Conservation (phyloP, 2,113 vertebrate genomes). For the Malurus melanocephalus region DNA sequence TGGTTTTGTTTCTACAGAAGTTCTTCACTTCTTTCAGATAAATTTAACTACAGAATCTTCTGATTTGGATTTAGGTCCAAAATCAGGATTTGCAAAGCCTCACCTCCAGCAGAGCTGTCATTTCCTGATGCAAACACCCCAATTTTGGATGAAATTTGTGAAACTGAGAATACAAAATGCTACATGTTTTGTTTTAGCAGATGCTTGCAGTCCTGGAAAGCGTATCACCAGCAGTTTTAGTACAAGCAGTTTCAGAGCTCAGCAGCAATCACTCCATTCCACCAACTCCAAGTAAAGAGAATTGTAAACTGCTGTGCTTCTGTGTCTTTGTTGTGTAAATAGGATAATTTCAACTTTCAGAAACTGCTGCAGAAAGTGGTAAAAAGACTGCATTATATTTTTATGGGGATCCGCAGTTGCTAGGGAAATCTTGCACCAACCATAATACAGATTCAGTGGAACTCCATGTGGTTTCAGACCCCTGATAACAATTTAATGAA, state of each 20-base stretch:
- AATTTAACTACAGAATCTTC: neutral
- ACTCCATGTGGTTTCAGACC: neutral
- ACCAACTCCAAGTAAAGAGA: neutral
- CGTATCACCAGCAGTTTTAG: accelerated
- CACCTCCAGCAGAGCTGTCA: neutral
- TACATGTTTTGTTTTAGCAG: neutral
- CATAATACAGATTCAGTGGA: neutral
- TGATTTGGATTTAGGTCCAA: neutral
- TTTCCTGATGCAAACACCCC: neutral
- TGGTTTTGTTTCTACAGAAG: neutral
- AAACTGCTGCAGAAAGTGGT: neutral
- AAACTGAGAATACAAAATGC: neutral
- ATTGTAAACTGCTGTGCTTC: neutral
- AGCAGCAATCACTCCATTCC: neutral
- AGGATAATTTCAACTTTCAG: neutral
- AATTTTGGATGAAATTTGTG: neutral
- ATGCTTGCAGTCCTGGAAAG: neutral
- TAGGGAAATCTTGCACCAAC: neutral
- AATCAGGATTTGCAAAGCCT: neutral
- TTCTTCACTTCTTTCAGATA: neutral
- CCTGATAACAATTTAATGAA: neutral
- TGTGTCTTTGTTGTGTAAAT: neutral
- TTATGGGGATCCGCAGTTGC: neutral
- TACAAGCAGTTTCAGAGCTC: neutral
- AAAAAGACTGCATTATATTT: neutral